phyloP scores from a whole-genome alignment of 1,140 invertebrate species.

The Rhopalosiphum maidis region DNA sequence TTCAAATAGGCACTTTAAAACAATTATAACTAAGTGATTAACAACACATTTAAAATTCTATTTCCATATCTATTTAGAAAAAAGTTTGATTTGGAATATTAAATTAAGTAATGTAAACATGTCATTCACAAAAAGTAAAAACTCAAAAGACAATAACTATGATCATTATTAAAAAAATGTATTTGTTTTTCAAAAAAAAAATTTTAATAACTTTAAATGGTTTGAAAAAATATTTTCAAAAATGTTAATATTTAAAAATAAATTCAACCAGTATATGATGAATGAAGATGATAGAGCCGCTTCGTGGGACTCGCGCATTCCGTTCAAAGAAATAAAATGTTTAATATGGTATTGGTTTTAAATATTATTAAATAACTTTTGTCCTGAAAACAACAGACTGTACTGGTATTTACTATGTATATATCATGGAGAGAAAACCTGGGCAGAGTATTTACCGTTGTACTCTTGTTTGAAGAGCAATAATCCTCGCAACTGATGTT shows the following conservation, averaged over 20 bases:
- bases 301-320: too few species aligned
- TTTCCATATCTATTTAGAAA: not conserved
- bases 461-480: conserved; percentile 7
- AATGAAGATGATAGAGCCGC: not conserved
- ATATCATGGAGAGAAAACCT: not conserved
- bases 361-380: conserved; percentile 30
- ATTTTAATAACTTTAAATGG: too few species aligned
- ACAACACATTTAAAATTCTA: not conserved
- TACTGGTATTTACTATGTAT: not conserved
- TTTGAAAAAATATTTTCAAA: too few species aligned
- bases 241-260: not conserved
- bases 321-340: not conserved
- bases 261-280: not conserved
- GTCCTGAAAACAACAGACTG: not conserved
- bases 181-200: too few species aligned
- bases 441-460: not conserved
- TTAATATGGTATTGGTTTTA: not conserved
- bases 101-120: not conserved
- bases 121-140: too few species aligned
- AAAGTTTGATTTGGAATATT: not conserved
- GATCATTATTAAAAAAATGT: too few species aligned
- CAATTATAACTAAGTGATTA: not conserved
- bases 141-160: too few species aligned
- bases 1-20: not conserved
- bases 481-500: not conserved